These are phyloP conservation scores for Montifringilla adamsi DNA, from an alignment of 2,113 vertebrate species.

Conservation along the genomic window DNA sequence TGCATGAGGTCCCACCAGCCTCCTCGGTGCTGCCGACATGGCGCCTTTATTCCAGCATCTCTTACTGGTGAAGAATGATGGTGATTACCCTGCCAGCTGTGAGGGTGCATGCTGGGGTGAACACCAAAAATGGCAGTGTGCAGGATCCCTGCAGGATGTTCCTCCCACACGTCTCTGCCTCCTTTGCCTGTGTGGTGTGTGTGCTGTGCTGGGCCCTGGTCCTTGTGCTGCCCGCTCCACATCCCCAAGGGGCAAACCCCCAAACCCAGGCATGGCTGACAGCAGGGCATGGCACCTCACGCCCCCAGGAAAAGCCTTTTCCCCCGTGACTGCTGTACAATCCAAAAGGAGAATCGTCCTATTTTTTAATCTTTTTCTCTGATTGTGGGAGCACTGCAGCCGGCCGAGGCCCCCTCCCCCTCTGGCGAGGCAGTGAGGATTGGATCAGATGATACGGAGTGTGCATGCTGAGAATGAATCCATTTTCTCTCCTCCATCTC, in stretches of 20 bases:
- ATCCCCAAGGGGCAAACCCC: not conserved
- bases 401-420: not conserved
- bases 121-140: accelerated
- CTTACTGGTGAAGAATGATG: not conserved
- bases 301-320: not conserved
- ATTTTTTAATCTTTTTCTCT: not conserved
- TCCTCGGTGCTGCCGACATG: accelerated
- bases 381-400: slow-evolving; percentile 16
- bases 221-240: not conserved
- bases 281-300: not conserved
- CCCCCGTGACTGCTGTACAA: not conserved
- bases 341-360: not conserved
- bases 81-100: not conserved
- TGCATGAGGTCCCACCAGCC: not conserved
- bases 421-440: slow-evolving; percentile 24
- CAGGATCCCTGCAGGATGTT: not conserved
- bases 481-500: slow-evolving; percentile 71
- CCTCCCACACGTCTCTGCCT: accelerated
- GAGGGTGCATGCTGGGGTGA: not conserved
- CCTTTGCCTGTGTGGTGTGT: accelerated
- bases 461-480: slow-evolving; percentile 66
- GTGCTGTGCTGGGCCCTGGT: not conserved
- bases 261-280: not conserved
- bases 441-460: slow-evolving; percentile 55
- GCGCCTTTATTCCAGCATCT: accelerated